Conservation (phyloP, 2,888 invertebrate species). For the Drosophila imparisetae region DNA sequence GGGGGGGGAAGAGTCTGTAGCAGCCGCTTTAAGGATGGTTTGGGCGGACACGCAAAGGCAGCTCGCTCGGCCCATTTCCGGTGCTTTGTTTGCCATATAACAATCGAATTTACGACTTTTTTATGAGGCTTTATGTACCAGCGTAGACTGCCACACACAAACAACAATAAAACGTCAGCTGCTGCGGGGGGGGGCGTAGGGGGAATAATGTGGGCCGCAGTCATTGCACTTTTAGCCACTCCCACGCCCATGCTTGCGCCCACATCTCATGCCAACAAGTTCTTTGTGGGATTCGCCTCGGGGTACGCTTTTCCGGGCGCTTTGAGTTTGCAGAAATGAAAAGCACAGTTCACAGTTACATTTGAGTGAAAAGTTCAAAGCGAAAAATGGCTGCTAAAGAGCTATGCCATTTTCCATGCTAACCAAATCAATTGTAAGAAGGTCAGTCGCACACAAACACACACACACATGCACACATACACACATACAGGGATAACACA, state of each 20-base stretch:
- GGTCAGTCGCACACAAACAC: constrained; percentile 51
- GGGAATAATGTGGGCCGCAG: constrained; percentile 46
- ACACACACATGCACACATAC: not conserved
- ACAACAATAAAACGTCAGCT: constrained; percentile 73
- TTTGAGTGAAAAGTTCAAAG: constrained; percentile 70
- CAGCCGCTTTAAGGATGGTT: not conserved
- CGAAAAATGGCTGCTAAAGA: constrained; percentile 62
- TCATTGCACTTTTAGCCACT: constrained; percentile 71
- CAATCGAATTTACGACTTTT: constrained; percentile 78
- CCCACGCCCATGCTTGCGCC: constrained; percentile 18
- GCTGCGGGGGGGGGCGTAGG: not conserved
- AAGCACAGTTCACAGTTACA: constrained; percentile 65
- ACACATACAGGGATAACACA: not conserved
- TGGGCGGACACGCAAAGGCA: constrained; percentile 20
- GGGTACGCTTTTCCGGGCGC: constrained; percentile 67
- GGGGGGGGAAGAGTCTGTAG: not conserved
- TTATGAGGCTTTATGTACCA: constrained; percentile 70
- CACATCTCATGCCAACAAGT: constrained; percentile 36
- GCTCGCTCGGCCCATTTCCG: constrained; percentile 66
- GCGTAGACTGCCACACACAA: constrained; percentile 46
- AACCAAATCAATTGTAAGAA: constrained; percentile 75
- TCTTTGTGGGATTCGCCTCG: constrained; percentile 67
- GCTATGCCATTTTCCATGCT: constrained; percentile 42
- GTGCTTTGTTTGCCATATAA: constrained; percentile 73
- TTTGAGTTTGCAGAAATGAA: constrained; percentile 63